phyloP scores from a whole-genome alignment of 2,113 vertebrate genomes.

The Myodes glareolus region DNA sequence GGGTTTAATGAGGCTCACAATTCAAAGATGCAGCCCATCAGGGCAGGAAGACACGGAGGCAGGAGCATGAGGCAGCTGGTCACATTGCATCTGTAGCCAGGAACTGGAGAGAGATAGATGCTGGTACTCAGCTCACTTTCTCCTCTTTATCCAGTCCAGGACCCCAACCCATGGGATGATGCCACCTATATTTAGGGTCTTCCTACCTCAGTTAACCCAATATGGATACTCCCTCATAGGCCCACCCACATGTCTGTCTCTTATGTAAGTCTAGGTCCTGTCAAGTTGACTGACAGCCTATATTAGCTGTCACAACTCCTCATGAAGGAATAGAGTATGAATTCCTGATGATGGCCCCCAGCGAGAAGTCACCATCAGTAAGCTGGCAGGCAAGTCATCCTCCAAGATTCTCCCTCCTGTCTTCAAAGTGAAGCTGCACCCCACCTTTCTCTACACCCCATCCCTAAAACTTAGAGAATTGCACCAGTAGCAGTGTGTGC shows the following conservation, averaged over 20 bases:
- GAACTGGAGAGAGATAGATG: not conserved
- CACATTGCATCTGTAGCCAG: not conserved
- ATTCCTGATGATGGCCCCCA: too few species aligned
- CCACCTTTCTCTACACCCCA: not conserved
- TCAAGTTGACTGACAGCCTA: too few species aligned
- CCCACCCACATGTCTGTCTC: not conserved
- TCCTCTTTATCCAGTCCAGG: not conserved
- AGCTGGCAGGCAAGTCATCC: too few species aligned
- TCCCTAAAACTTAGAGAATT: too few species aligned
- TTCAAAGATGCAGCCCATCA: not conserved
- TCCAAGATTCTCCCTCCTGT: not conserved
- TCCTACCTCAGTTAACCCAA: not conserved
- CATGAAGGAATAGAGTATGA: not conserved
- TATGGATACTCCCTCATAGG: not conserved
- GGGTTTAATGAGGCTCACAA: not conserved
- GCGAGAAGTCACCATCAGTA: not conserved
- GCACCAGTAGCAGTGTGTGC: rapidly evolving
- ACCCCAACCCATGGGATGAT: not conserved
- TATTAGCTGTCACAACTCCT: too few species aligned
- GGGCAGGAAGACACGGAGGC: not conserved
- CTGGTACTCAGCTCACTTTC: not conserved
- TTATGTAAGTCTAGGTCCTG: not conserved
- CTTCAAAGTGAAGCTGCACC: not conserved
- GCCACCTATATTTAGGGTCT: not conserved
- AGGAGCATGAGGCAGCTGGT: not conserved